Base-by-base conservation (phyloP, 2,113 vertebrate genomes). In the Carassius carassius region DNA sequence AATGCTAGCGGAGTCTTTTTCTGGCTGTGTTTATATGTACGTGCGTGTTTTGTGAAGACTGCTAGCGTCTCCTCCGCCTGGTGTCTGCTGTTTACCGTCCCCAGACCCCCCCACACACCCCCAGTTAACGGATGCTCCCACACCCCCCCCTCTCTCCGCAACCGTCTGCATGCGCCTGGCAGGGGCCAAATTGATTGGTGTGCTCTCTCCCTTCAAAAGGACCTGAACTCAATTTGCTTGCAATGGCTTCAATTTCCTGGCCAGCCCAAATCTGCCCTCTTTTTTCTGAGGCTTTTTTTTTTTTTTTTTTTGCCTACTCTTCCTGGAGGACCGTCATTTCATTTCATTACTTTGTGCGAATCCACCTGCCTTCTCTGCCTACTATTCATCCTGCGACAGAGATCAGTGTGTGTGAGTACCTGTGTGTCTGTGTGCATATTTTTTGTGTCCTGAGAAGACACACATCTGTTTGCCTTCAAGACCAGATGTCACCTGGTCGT, bases 161-260 rank as follows among this genome's bases (percentile, higher is more conserved):
- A 37, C 69, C 21, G 41, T 86, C 92, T 93, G 90, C 91, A 85
- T 90, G 88, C 87, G 88, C 88, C 91, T 93, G 93, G 91, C 93
- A 92, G 92, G 83, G 92, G 91, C 92, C 92, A 94, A 93, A 94
- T 94, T 94, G 93, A 94, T 94, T 94, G 94, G 92, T 94, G 93
- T 93, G 93, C 94, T 93, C 93, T 93, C 91, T 92, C 92, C 92
- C 93, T 93, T 92, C 93, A 93, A 93, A 92, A 94, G 92, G 93
- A 94, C 92, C 92, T 94, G 94, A 94, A 94, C 94, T 94, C 93
- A 94, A 94, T 94, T 94, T 94, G 93, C 92, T 94, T 94, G 94
- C 92, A 92, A 94, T 94, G 94, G 93, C 93, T 94, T 94, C 94
- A 94, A 94, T 94, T 94, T 94, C 93, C 94, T 94, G 92, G 92